A percentile compares a stretch with the other conserved stretches of the same genome.
These are phyloP conservation scores for Emydoidea blandingii DNA, from an alignment of 2,797 vertebrate genomes.

Conservation along the genomic window DNA sequence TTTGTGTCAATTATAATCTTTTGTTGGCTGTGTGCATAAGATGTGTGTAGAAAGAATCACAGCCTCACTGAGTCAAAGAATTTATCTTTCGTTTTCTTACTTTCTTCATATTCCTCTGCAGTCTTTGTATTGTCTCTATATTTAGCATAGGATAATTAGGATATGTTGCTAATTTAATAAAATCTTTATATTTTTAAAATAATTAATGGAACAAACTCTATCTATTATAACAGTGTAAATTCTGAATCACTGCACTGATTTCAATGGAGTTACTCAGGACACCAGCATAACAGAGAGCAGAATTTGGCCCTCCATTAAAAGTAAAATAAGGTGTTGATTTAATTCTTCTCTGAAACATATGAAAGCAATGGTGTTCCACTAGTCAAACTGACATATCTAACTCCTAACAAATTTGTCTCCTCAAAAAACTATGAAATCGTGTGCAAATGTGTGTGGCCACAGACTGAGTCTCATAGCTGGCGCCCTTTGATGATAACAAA, in stretches of 20 bases:
- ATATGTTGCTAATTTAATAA: background rate
- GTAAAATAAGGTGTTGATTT: background rate
- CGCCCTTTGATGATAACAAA: background rate
- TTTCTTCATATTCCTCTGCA: background rate
- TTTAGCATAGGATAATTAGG: background rate
- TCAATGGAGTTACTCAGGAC: background rate
- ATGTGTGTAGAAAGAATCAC: background rate
- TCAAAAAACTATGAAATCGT: background rate
- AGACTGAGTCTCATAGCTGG: background rate
- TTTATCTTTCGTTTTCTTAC: background rate
- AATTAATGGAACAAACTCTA: background rate
- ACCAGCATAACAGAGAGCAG: background rate
- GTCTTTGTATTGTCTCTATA: background rate
- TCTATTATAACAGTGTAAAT: background rate
- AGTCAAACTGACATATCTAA: background rate
- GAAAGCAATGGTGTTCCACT: background rate
- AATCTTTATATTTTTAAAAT: background rate
- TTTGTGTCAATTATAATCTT: background rate
- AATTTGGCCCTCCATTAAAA: background rate
- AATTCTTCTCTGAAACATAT: background rate
- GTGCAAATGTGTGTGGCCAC: background rate
- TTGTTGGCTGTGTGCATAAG: fast-evolving
- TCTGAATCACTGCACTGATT: background rate
- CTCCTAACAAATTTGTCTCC: background rate
- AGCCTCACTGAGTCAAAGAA: background rate